A percentile compares a stretch with the other conserved stretches of the same genome.
Conservation (phyloP, 2,113 vertebrate genomes). For the Pantherophis guttatus region DNA sequence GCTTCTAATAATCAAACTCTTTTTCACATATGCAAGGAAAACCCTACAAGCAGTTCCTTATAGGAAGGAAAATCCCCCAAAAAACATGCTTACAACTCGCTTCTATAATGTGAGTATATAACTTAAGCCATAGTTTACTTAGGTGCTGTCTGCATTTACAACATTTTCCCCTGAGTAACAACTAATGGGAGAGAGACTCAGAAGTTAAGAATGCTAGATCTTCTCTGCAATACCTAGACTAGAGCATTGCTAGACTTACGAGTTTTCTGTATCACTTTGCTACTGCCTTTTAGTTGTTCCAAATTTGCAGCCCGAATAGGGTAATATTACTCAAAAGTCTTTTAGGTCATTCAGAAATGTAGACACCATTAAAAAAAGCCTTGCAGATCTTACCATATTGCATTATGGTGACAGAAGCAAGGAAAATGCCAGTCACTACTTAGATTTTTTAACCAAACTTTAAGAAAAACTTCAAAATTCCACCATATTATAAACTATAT, state of each 20-base stretch:
- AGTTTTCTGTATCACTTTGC: not conserved
- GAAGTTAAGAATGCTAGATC: not conserved
- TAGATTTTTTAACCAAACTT: not conserved
- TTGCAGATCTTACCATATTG: not conserved
- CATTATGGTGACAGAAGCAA: not conserved
- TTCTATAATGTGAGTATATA: not conserved
- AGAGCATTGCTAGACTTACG: not conserved
- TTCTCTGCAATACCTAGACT: not conserved
- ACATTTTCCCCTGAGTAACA: not conserved
- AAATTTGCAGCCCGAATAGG: not conserved
- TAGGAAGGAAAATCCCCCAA: not conserved
- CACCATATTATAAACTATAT: slow-evolving; percentile 19
- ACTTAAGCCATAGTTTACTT: not conserved
- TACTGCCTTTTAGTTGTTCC: not conserved
- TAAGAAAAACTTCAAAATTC: not conserved
- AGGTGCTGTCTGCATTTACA: not conserved
- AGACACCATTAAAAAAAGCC: not conserved
- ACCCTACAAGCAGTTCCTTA: not conserved
- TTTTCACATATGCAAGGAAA: not conserved
- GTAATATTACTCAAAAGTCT: not conserved
- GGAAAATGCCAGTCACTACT: not conserved
- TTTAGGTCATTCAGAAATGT: not conserved
- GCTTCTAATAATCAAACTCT: not conserved
- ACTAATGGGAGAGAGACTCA: not conserved
- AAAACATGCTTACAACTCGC: not conserved